These are phyloP conservation scores for Sylvicapra grimmia DNA, from an alignment of 2,113 vertebrate genomes.

Conservation along the genomic window DNA sequence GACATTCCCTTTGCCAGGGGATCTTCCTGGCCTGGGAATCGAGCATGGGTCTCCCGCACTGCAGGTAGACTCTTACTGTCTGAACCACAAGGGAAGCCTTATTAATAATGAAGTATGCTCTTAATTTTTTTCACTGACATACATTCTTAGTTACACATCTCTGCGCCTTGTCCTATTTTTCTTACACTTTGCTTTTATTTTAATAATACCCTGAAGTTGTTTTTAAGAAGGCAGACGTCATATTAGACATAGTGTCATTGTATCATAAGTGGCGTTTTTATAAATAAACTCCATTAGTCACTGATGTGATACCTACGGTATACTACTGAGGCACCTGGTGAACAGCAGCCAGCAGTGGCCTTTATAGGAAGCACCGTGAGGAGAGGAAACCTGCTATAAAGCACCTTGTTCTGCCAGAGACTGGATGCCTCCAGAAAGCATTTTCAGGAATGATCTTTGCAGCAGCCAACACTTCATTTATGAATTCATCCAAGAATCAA, in stretches of 20 bases:
- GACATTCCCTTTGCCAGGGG: not conserved
- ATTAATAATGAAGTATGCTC: not conserved
- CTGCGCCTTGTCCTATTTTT: not conserved
- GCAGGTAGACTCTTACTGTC: not conserved
- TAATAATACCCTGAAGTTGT: not conserved
- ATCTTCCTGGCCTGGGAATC: not conserved
- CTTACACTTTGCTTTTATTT: not conserved
- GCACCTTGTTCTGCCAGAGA: not conserved
- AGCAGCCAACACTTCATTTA: not conserved
- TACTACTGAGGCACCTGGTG: not conserved
- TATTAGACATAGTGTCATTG: not conserved
- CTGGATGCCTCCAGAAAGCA: not conserved
- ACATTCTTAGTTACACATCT: conserved; percentile 23
- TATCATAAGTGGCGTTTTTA: not conserved
- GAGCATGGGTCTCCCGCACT: fast-evolving
- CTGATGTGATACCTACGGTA: not conserved
- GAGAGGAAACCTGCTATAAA: not conserved
- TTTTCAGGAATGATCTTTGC: not conserved
- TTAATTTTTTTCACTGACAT: not conserved
- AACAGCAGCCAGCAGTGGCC: not conserved
- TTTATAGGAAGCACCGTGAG: not conserved
- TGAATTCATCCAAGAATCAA: not conserved
- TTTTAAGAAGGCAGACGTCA: not conserved
- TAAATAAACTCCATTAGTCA: not conserved
- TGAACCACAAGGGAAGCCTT: not conserved